phyloP scores from a whole-genome alignment of 2,888 invertebrate species.

The Micropterix aruncella region DNA sequence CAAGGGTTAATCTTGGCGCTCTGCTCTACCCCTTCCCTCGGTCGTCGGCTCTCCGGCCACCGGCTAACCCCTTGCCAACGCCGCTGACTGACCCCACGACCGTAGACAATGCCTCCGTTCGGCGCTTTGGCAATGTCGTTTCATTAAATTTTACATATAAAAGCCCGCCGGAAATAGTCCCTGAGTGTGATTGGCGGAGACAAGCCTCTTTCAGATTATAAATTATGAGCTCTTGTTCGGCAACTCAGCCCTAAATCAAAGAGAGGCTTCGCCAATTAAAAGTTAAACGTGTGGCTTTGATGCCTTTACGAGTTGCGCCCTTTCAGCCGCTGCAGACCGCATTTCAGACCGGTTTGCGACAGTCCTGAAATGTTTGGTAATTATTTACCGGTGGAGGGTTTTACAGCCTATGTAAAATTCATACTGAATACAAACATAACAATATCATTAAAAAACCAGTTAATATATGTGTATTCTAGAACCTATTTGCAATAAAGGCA shows the following conservation, averaged over 20 bases:
- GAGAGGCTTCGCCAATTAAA: neutral
- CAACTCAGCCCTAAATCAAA: neutral
- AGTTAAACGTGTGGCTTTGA: neutral
- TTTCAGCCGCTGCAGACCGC: too few relatives aligned
- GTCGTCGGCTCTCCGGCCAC: neutral
- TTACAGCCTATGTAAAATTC: too few relatives aligned
- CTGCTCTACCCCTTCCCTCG: neutral
- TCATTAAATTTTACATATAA: neutral
- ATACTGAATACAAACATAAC: too few relatives aligned
- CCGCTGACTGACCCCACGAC: neutral
- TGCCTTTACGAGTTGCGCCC: too few relatives aligned
- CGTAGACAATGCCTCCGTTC: neutral
- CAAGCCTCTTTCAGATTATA: neutral
- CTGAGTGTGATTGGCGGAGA: neutral
- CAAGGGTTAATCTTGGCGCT: too few relatives aligned
- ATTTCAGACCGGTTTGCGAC: too few relatives aligned
- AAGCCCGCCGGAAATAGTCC: neutral
- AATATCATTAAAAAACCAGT: too few relatives aligned
- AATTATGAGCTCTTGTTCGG: neutral
- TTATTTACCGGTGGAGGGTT: too few relatives aligned
- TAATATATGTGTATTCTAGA: too few relatives aligned
- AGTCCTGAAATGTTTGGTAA: too few relatives aligned
- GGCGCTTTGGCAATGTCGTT: neutral
- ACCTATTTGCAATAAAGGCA: too few relatives aligned
- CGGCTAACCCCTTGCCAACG: neutral